Evolutionary conservation across 2,797 vertebrate species (phyloP).

Genomic region (Chrysolophus pictus): DNA sequence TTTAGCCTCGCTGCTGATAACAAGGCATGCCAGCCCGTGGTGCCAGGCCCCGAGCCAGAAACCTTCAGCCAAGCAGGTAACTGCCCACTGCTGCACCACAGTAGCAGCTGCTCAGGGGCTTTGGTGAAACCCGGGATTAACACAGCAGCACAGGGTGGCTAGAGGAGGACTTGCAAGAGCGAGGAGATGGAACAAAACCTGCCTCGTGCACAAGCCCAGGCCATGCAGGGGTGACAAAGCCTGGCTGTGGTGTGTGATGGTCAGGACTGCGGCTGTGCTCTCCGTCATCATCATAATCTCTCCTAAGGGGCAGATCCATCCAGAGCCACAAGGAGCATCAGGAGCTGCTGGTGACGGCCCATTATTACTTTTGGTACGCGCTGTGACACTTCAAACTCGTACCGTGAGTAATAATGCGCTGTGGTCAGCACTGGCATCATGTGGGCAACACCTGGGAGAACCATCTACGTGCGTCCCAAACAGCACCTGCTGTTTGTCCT

Average conservation of each 20-base stretch:
- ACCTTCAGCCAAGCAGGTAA: constrained; percentile 62
- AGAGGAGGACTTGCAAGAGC: not conserved
- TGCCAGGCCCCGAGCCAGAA: not conserved
- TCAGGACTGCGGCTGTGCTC: not conserved
- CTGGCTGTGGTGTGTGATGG: not conserved
- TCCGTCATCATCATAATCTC: not conserved
- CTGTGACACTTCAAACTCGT: constrained; percentile 99
- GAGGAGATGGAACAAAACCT: not conserved
- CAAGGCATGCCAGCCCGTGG: constrained; percentile 71
- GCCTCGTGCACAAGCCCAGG: not conserved
- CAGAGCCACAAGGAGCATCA: not conserved
- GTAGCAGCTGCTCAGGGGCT: accelerated
- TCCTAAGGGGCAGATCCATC: not conserved
- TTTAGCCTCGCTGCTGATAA: constrained; percentile 78
- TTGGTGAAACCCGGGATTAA: not conserved
- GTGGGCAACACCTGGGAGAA: not conserved
- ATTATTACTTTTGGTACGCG: constrained; percentile 99
- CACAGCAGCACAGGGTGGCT: not conserved
- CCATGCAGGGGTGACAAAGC: not conserved
- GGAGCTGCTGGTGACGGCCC: constrained; percentile 84
- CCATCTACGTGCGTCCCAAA: accelerated
- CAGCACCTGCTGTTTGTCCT: not conserved
- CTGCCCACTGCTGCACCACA: accelerated
- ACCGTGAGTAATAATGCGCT: constrained; percentile 99
- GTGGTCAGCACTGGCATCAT: constrained; percentile 83